These are phyloP conservation scores for Hesperia comma DNA, from an alignment of 2,888 invertebrate genomes.

Conservation along the genomic window DNA sequence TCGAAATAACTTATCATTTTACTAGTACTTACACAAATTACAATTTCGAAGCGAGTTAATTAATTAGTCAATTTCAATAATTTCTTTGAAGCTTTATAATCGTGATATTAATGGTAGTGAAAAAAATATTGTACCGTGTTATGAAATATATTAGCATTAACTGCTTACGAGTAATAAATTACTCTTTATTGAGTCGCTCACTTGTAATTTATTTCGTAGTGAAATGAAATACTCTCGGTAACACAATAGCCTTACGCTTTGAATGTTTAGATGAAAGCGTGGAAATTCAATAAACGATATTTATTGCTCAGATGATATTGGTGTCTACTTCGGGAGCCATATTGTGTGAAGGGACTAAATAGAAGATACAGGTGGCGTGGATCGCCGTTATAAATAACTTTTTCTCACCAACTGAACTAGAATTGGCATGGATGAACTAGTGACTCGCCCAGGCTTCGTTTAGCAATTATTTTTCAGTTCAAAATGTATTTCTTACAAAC, in stretches of 20 bases:
- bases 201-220: slow-evolving; percentile 28
- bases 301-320: slow-evolving; percentile 1
- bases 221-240: slow-evolving; percentile 33
- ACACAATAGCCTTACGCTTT: slow-evolving; percentile 24
- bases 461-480: too few species aligned
- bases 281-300: slow-evolving; percentile 16
- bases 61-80: neutral
- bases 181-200: slow-evolving; percentile 20
- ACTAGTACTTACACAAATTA: neutral
- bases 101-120: neutral
- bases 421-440: too few species aligned
- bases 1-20: neutral
- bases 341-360: neutral
- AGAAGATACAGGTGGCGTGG: neutral
- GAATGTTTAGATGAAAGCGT: slow-evolving; percentile 18
- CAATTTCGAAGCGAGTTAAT: neutral
- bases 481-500: too few species aligned
- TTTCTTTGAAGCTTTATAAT: slow-evolving; percentile 2
- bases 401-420: too few species aligned
- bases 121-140: slow-evolving; percentile 18
- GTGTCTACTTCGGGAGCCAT: neutral
- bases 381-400: slow-evolving; percentile 5
- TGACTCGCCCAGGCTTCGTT: too few species aligned
- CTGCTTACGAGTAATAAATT: slow-evolving; percentile 24
- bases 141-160: slow-evolving; percentile 20